These are phyloP conservation scores for Lysandra coridon DNA, from an alignment of 2,888 invertebrate species.

Conservation along the genomic window DNA sequence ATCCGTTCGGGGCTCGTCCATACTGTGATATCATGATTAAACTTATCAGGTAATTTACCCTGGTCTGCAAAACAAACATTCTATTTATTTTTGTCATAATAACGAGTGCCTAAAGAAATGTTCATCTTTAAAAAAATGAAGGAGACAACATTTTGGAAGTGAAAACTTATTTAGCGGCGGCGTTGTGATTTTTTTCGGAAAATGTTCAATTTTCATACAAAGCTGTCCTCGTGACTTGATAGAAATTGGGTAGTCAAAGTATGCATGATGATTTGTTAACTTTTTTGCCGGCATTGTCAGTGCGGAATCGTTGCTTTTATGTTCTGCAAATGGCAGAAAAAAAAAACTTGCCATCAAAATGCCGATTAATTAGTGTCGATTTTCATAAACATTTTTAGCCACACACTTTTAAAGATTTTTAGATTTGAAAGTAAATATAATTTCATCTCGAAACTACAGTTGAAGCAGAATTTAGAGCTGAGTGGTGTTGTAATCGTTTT, in stretches of 20 bases:
- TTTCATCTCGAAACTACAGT: background rate
- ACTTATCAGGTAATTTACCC: background rate
- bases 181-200: too few relatives aligned
- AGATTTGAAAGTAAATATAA: background rate
- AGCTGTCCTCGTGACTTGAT: too few relatives aligned
- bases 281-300: too few relatives aligned
- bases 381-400: background rate
- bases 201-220: too few relatives aligned
- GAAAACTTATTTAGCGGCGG: too few relatives aligned
- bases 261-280: background rate
- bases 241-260: background rate
- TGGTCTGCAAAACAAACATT: background rate
- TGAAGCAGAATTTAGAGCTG: conserved; percentile 1
- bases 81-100: background rate
- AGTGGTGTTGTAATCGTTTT: conserved; percentile 2
- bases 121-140: too few relatives aligned
- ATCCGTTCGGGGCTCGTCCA: background rate
- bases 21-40: background rate
- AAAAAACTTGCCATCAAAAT: background rate
- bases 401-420: background rate
- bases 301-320: too few relatives aligned
- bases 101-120: background rate
- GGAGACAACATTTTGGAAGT: too few relatives aligned
- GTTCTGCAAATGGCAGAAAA: background rate
- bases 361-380: background rate